phyloP scores from a whole-genome alignment of 2,888 invertebrate genomes.

The Myopa testacea region DNA sequence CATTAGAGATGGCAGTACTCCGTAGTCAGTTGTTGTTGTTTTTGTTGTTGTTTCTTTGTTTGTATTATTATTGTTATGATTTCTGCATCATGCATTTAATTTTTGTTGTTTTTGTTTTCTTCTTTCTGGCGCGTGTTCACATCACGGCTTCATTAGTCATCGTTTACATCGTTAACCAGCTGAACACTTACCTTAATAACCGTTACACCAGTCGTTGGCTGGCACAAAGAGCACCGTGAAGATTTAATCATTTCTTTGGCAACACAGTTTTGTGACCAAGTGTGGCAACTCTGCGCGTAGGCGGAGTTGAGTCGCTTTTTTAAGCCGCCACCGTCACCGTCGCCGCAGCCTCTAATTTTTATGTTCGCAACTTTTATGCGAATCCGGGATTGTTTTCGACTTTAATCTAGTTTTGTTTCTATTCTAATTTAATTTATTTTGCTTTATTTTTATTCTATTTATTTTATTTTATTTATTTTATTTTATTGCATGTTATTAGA shows the following conservation, averaged over 20 bases:
- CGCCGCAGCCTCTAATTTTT: not conserved
- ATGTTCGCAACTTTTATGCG: not conserved
- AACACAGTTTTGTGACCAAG: not conserved
- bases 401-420: not conserved
- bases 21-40: not conserved
- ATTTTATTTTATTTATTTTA: not conserved
- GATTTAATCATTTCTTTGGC: not conserved
- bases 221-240: not conserved
- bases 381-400: slow-evolving; percentile 11
- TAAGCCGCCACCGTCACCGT: too few relatives aligned
- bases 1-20: not conserved
- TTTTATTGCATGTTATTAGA: not conserved
- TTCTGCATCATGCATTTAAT: slow-evolving; percentile 6
- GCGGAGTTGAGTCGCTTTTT: not conserved
- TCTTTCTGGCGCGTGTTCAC: slow-evolving; percentile 19
- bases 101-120: slow-evolving; percentile 15
- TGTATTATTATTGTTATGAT: slow-evolving; percentile 1
- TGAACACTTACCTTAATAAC: slow-evolving; percentile 17
- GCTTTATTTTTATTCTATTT: not conserved
- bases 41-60: not conserved
- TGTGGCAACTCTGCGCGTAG: not conserved
- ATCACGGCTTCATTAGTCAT: slow-evolving; percentile 34
- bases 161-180: slow-evolving; percentile 26
- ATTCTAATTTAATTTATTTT: not conserved
- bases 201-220: slow-evolving; percentile 17